Conservation (phyloP, 1,140 invertebrate species). For the Tetragnatha versicolor region DNA sequence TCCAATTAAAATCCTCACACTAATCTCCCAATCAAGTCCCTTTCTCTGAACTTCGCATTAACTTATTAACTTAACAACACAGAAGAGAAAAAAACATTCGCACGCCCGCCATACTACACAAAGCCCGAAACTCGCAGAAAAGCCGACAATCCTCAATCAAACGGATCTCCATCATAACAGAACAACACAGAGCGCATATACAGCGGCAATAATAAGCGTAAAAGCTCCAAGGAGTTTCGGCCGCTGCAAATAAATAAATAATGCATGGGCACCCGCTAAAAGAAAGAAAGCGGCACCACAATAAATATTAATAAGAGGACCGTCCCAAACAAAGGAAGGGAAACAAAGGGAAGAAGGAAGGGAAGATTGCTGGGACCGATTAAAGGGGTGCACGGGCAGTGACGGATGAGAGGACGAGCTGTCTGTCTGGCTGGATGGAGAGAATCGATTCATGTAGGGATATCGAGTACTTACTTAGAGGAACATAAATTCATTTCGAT, state of each 20-base stretch:
- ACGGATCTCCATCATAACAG: neutral
- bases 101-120: no score
- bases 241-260: slow-evolving; percentile 10
- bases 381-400: slow-evolving; percentile 9
- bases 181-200: no score
- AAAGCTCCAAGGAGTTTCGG: neutral
- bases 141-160: neutral
- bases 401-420: slow-evolving; percentile 9
- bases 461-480: no score
- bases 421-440: slow-evolving; percentile 4
- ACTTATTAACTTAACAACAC: no score
- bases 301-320: slow-evolving; percentile 30
- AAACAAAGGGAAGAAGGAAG: slow-evolving; percentile 12
- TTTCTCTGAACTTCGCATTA: no score
- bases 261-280: slow-evolving; percentile 13
- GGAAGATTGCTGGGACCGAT: neutral
- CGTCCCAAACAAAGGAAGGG: neutral
- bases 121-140: neutral
- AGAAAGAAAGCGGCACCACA: no score
- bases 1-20: no score
- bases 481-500: no score
- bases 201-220: neutral
- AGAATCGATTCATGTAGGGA: no score
- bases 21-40: no score
- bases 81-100: no score